phyloP scores from a whole-genome alignment of 2,113 vertebrate species.

The Caloenas nicobarica region DNA sequence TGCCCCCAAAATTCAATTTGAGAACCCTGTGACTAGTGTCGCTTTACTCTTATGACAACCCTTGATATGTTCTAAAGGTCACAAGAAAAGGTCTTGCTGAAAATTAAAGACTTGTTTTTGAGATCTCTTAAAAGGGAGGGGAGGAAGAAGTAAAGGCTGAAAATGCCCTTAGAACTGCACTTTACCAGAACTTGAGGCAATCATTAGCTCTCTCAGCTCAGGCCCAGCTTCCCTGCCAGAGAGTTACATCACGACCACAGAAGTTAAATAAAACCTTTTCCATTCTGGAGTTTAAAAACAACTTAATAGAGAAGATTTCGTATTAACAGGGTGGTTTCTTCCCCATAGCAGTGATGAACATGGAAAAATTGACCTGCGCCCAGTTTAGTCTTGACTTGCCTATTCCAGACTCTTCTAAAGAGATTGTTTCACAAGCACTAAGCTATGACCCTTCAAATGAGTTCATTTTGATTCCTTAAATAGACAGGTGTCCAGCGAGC shows the following conservation, averaged over 20 bases:
- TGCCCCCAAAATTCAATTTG: not conserved
- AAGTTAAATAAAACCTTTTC: constrained; percentile 31
- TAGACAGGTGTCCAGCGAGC: not conserved
- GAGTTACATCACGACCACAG: not conserved
- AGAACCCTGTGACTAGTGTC: not conserved
- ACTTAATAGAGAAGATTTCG: constrained; percentile 8
- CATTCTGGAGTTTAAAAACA: not conserved
- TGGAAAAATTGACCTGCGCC: constrained; percentile 43
- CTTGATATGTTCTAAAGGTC: not conserved
- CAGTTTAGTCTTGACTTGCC: constrained; percentile 33
- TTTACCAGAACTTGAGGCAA: constrained; percentile 9
- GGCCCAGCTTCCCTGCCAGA: not conserved
- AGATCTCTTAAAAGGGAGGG: not conserved
- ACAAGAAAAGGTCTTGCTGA: not conserved
- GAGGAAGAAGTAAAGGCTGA: not conserved
- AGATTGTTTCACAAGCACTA: not conserved
- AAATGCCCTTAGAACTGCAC: not conserved
- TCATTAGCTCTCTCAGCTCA: not conserved
- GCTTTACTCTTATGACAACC: not conserved
- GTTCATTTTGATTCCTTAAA: constrained; percentile 6
- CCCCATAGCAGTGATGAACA: not conserved
- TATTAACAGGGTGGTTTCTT: constrained; percentile 43
- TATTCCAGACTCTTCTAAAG: not conserved
- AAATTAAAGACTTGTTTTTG: not conserved
- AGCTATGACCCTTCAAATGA: constrained; percentile 32